Evolutionary conservation across 23 tunicate species (phyloP), one percentile per base, ranked within the genome.

Genomic region (Trididemnum nubilum): DNA sequence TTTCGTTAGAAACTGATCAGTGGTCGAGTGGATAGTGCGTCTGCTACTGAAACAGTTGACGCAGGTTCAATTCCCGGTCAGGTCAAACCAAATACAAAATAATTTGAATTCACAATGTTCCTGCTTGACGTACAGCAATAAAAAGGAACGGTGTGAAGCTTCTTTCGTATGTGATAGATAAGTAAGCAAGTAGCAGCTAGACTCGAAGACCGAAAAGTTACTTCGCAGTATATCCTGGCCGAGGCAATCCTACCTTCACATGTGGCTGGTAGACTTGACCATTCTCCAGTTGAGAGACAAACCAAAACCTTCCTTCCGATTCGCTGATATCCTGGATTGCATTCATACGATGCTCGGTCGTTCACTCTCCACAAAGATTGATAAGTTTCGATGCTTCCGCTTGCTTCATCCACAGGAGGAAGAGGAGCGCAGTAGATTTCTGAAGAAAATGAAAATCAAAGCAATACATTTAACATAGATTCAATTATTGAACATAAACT

Each of bases 161-260:
- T n/a, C n/a, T n/a, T n/a, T n/a, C n/a, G n/a, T n/a, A n/a, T n/a
- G n/a, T n/a, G n/a, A n/a, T n/a, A n/a, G n/a, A n/a, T n/a, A n/a
- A n/a, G n/a, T n/a, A n/a, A n/a, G n/a, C n/a, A n/a, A n/a, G n/a
- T n/a, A n/a, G n/a, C n/a, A n/a, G n/a, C n/a, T n/a, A n/a, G n/a
- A n/a, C n/a, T n/a, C n/a, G n/a, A n/a, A n/a, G n/a, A n/a, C n/a
- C n/a, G n/a, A n/a, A n/a, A n/a, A n/a, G n/a, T n/a, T n/a, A n/a
- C n/a, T n/a, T n/a, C n/a, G n/a, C n/a, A n/a, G n/a, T n/a, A n/a
- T n/a, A n/a, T n/a, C n/a, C n/a, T n/a, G n/a, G n/a, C n/a, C n/a
- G n/a, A n/a, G n/a, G n/a, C 54, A 21, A 61, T 12, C 67, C n/a
- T 39, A 87, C 91, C 91, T 34, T 2, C 21, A 50, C 91, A 87